Base-by-base conservation (phyloP, 1,140 invertebrate genomes). In the Bombyx mandarina region DNA sequence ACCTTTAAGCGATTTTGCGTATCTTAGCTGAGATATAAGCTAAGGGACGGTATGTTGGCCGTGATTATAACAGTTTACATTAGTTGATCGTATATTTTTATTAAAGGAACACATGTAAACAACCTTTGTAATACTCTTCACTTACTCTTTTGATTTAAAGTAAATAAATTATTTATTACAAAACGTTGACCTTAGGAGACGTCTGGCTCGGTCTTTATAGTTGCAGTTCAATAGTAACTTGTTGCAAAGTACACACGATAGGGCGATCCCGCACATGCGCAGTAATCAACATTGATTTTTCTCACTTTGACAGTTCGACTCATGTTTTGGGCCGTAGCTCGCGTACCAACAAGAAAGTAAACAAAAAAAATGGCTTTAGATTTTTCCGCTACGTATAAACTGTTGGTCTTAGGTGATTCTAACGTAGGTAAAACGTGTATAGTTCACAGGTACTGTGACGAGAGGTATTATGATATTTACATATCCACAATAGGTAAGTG, bases 391-490 rank as follows among this genome's bases (percentile, higher is more conserved):
- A 95, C 94, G 55, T 95, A 95, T 82, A 96, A 96, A 88, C 91
- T 97, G 53, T 86, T 97, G 58, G 94, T 97, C 71, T 89, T 97
- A 63, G 95, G 96, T 53, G 96, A 97, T 89, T 96, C 95, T 5
- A 96, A 96, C 88, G 95, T 97, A 54, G 96, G 95, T 8, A 97
- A 97, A 89, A 97, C 96, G 42, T 97, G 96, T 85, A 94, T 97
- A 65, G 94, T 97, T 53, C 95, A 96, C 85, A 91, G 95, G 82
- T 97, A 96, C 80, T 96, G 95, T 77, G 94, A 96, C 77, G 94
- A 96, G 82, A 91, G 94, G 69, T 97, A 96, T 86, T 95, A 96
- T 82, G 94, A 96, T 77, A 95, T 94, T 61, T 96, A 97, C 82
- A 96, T 96, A 83, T 96, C 95, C 7, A 97, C 95, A 56, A 96